phyloP scores from a whole-genome alignment of 2,113 vertebrate species.

The Stegostoma tigrinum region DNA sequence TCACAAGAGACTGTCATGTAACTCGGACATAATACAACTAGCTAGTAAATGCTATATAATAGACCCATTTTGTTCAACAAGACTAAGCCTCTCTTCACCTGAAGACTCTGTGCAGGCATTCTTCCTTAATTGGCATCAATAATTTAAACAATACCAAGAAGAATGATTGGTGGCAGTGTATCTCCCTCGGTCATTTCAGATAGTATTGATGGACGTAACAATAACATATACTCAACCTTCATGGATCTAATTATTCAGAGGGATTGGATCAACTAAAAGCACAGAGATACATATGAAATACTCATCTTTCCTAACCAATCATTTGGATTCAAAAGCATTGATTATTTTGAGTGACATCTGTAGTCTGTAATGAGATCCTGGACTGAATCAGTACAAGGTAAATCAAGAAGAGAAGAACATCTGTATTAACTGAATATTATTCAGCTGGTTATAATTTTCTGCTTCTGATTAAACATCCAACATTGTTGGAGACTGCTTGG shows the following conservation, averaged over 20 bases:
- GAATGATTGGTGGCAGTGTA: too few relatives aligned
- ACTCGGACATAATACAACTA: too few relatives aligned
- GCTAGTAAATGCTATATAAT: too few relatives aligned
- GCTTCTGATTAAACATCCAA: not conserved
- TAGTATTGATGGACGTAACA: too few relatives aligned
- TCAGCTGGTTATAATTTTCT: not conserved
- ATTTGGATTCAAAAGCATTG: not conserved
- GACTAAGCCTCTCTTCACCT: too few relatives aligned
- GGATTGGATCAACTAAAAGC: not conserved
- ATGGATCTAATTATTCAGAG: not conserved
- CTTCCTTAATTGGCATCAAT: too few relatives aligned
- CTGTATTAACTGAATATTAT: not conserved
- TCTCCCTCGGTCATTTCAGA: too few relatives aligned
- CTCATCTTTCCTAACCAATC: not conserved
- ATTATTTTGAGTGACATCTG: not conserved
- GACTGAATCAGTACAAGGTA: not conserved
- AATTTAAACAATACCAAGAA: too few relatives aligned
- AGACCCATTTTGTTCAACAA: too few relatives aligned
- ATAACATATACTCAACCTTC: too few relatives aligned
- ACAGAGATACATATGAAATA: not conserved
- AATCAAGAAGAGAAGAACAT: not conserved
- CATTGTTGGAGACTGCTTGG: not conserved
- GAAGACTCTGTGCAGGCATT: too few relatives aligned
- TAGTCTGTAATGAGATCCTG: not conserved
- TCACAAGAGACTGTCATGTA: too few relatives aligned